Evolutionary conservation across 2,888 invertebrate species (phyloP).

Genomic region (Pseudanteris insignis): DNA sequence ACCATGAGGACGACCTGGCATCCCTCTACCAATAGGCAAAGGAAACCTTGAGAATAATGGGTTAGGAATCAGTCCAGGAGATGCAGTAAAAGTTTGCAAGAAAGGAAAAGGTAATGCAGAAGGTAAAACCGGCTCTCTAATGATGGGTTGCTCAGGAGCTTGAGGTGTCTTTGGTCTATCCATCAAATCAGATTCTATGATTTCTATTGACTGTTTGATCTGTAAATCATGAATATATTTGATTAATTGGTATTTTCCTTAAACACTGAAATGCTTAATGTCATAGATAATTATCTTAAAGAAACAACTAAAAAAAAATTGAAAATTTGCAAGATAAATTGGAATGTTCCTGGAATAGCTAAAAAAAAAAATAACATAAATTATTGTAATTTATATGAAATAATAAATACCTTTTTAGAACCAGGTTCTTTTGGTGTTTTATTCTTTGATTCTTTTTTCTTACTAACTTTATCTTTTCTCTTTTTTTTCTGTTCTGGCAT

Average conservation of each 20-base stretch:
- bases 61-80: conserved; percentile 74
- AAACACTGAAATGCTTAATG: too few relatives aligned
- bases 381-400: too few relatives aligned
- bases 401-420: conserved; percentile 63
- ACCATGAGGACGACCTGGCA: conserved; percentile 71
- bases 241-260: too few relatives aligned
- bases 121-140: conserved; percentile 64
- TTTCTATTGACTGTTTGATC: too few relatives aligned
- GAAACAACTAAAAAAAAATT: neutral
- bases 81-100: conserved; percentile 62
- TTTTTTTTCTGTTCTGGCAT: conserved; percentile 69
- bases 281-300: too few relatives aligned
- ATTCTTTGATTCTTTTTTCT: conserved; percentile 67
- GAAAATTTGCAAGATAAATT: neutral
- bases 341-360: too few relatives aligned
- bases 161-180: conserved; percentile 66
- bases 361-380: too few relatives aligned
- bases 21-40: conserved; percentile 64
- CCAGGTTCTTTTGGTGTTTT: conserved; percentile 58
- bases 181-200: too few relatives aligned
- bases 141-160: conserved; percentile 54
- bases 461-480: conserved; percentile 70
- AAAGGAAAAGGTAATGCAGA: conserved; percentile 68
- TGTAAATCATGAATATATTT: too few relatives aligned
- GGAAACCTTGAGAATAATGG: conserved; percentile 68